Conservation (phyloP, 2,113 vertebrate species). For the Todiramphus chloris region DNA sequence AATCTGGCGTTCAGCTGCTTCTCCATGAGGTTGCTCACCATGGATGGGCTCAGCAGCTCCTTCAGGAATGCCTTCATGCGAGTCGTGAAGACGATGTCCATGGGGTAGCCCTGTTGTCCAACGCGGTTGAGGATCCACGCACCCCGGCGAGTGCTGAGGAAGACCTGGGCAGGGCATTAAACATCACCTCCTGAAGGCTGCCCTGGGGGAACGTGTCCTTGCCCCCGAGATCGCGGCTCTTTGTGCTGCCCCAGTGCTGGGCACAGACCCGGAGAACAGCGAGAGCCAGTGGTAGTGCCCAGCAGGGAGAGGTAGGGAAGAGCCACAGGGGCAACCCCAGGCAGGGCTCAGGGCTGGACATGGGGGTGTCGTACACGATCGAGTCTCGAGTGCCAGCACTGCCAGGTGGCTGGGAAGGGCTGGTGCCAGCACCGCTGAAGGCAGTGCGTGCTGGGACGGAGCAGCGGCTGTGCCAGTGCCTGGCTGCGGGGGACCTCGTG, state of each 20-base stretch:
- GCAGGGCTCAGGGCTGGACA: rapidly evolving
- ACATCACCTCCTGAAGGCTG: neutral
- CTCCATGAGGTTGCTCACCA: constrained; percentile 64
- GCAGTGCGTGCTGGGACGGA: rapidly evolving
- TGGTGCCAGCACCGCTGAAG: neutral
- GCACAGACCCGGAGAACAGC: neutral
- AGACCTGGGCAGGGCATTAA: constrained; percentile 78
- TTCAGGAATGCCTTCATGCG: neutral
- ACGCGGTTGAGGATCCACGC: constrained; percentile 85
- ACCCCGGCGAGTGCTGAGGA: constrained; percentile 88
- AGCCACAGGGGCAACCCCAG: neutral
- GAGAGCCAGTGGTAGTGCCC: neutral
- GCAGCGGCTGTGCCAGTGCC: rapidly evolving
- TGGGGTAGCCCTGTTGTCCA: constrained; percentile 56
- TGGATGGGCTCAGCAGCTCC: neutral
- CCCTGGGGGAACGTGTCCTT: rapidly evolving
- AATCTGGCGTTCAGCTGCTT: constrained; percentile 75
- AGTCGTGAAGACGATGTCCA: neutral
- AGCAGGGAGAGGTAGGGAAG: neutral
- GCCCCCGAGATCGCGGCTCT: neutral
- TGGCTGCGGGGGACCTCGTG: neutral
- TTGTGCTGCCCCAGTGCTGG: neutral
- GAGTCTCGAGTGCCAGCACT: neutral
- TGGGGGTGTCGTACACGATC: rapidly evolving
- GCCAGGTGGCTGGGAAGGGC: neutral